Conservation (phyloP, 2,888 invertebrate species). For the Eupelmus urozonus region DNA sequence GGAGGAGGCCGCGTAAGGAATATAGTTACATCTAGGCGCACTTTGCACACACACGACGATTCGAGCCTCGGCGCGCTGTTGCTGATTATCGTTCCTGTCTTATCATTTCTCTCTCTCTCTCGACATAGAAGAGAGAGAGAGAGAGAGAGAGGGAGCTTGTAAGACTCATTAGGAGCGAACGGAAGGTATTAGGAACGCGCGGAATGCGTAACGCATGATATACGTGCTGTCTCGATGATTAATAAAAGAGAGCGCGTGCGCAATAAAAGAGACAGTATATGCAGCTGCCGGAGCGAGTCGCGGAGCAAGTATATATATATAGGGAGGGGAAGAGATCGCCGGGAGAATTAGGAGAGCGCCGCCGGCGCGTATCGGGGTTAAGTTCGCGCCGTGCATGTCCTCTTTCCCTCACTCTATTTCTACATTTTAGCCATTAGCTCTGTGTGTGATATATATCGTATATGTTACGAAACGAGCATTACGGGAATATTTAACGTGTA, state of each 20-base stretch:
- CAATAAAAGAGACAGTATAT: not conserved
- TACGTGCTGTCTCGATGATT: too few species aligned
- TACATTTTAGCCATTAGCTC: not conserved
- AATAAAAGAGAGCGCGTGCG: too few species aligned
- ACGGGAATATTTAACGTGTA: too few species aligned
- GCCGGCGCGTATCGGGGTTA: slow-evolving; percentile 50
- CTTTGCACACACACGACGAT: too few species aligned
- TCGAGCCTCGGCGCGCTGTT: too few species aligned
- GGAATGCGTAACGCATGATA: not conserved
- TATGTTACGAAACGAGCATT: too few species aligned
- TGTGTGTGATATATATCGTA: too few species aligned
- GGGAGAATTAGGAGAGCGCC: slow-evolving; percentile 17
- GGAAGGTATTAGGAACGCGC: too few species aligned
- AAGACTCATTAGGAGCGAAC: not conserved
- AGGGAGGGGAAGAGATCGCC: not conserved
- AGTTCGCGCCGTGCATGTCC: slow-evolving; percentile 44
- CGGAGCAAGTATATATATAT: too few species aligned
- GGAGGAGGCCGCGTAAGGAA: too few species aligned
- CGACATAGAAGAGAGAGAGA: not conserved
- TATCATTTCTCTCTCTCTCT: not conserved
- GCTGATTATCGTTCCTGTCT: not conserved
- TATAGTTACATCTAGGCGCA: too few species aligned
- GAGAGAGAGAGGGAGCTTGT: not conserved
- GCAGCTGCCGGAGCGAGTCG: not conserved
- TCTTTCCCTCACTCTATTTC: not conserved